phyloP scores from a whole-genome alignment of 2,113 vertebrate genomes.

The Dipodomys ordii region DNA sequence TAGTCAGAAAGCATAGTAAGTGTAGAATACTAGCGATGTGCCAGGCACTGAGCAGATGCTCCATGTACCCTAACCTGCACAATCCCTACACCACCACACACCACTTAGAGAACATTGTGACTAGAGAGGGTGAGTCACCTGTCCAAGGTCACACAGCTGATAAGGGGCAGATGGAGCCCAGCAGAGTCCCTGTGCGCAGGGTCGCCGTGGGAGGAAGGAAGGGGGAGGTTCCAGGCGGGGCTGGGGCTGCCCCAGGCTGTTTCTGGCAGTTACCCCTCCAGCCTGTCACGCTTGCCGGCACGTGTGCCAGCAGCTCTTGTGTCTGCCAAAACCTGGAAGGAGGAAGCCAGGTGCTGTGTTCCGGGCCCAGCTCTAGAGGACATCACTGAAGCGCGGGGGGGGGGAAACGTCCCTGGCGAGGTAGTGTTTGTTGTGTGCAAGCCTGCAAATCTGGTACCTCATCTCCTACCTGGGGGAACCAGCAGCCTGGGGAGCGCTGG shows the following conservation, averaged over 20 bases:
- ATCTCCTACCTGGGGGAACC: background rate
- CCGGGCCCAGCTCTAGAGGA: background rate
- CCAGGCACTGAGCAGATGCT: background rate
- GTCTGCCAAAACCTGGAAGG: slow-evolving; percentile 62
- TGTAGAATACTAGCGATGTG: accelerated
- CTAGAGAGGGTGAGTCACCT: background rate
- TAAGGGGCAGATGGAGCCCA: background rate
- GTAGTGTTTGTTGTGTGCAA: accelerated
- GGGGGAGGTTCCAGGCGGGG: background rate
- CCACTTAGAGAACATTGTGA: background rate
- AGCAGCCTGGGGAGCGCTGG: no score
- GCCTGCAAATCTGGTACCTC: no score
- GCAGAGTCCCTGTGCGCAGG: background rate
- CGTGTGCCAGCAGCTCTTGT: background rate
- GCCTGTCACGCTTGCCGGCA: background rate
- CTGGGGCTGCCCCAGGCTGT: background rate
- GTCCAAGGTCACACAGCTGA: slow-evolving; percentile 9
- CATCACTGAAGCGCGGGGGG: accelerated
- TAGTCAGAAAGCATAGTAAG: background rate
- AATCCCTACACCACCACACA: background rate
- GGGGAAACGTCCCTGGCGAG: background rate
- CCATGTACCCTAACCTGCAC: accelerated
- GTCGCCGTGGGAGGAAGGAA: background rate
- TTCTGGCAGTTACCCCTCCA: background rate
- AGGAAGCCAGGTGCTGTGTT: background rate